Evolutionary conservation across 2,888 invertebrate genomes (phyloP), one percentile per base, ranked within the genome.

Genomic region (Caenorhabditis sulstoni): DNA sequence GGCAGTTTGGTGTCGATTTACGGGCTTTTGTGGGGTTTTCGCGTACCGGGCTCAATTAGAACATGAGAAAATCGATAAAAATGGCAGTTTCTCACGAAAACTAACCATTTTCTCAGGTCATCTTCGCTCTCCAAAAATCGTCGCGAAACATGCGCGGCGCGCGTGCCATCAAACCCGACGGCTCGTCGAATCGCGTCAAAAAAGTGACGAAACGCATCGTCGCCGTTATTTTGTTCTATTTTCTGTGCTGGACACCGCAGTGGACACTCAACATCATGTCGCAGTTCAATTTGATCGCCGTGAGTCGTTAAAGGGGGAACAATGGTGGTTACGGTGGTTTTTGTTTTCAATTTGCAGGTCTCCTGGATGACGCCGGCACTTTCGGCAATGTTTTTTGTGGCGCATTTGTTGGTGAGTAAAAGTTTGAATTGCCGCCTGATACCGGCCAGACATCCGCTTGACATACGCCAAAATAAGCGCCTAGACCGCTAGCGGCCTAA

Each of bases 161-260:
- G 12, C 50, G 83, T 14, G 61, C 73, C 16, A 59, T 62, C 18
- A 83, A 65, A 29, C 78, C 61, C 1, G 75, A 76, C 44, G 74
- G 73, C 35, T 50, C 62, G 0, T 74, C 73, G 11, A 81, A 81
- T 71, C 59, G 83, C 3, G 81, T 81, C 18, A 83, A 83, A 59
- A 76, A 81, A 64, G 87, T 89, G 14, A 90, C 89, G 0, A 86
- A 87, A 52, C 66, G 89, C n/a, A 87, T 89, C 11, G 84, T 90
- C 1, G 87, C 88, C 3, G 88, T 89, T 8, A 86, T 89, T 47
- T 66, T 88, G 12, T 89, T 89, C 82, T 89, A 90, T 39, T 90
- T 88, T 77, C 78, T 88, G 44, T 89, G 88, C 65, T 89, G 88
- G 88, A 87, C 88, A 11, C 89, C 89, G 0, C 87, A 89, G 59